phyloP scores from a whole-genome alignment of 2,113 vertebrate genomes.

The Lonchura striata region DNA sequence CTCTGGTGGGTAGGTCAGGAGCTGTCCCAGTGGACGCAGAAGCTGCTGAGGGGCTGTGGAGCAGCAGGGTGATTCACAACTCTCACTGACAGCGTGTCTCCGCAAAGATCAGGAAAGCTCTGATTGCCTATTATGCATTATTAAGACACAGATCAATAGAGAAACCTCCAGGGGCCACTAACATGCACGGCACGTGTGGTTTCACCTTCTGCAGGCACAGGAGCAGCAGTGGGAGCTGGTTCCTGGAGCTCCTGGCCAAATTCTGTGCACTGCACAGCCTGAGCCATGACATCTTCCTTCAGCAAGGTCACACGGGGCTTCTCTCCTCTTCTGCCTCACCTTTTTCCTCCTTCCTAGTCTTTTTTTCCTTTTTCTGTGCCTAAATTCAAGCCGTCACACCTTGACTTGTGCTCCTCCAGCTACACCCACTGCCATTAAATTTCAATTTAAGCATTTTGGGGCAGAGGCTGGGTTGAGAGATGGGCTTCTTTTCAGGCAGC shows the following conservation, averaged over 20 bases:
- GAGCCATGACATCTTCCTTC: not conserved
- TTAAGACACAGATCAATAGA: slow-evolving; percentile 67
- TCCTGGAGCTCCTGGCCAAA: not conserved
- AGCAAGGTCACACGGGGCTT: rapidly evolving
- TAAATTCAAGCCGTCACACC: not conserved
- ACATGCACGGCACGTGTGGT: not conserved
- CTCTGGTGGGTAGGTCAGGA: not conserved
- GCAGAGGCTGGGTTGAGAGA: not conserved
- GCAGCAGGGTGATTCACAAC: not conserved
- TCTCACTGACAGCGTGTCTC: not conserved
- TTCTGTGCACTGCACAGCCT: rapidly evolving
- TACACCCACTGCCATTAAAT: not conserved
- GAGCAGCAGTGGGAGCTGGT: not conserved
- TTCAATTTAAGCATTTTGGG: not conserved
- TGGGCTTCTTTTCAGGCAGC: not conserved
- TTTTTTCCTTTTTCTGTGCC: rapidly evolving
- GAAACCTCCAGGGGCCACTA: slow-evolving; percentile 21
- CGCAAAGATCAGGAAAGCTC: slow-evolving; percentile 21
- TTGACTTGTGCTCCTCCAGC: not conserved
- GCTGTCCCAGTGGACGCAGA: not conserved
- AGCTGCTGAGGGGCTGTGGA: no score
- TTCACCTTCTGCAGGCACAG: not conserved
- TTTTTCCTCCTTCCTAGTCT: not conserved
- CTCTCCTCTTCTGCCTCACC: not conserved
- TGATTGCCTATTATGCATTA: slow-evolving; percentile 66